A percentile compares a stretch with the other conserved stretches of the same genome.
Conservation (phyloP, 2,888 invertebrate species). For the Priocnemis perturbator region DNA sequence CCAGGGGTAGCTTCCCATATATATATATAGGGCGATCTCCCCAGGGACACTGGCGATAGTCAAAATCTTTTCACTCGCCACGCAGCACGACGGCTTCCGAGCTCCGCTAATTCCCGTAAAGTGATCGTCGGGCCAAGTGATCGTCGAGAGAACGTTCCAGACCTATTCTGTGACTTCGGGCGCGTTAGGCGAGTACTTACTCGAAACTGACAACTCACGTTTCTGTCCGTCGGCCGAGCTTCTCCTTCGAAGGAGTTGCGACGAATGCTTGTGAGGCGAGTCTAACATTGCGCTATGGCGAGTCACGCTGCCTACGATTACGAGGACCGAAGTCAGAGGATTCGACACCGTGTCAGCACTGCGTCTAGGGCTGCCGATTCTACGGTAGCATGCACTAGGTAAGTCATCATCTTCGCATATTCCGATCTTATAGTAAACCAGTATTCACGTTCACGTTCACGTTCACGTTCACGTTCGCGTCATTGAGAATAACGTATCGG, state of each 20-base stretch:
- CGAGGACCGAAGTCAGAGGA: slow-evolving; percentile 70
- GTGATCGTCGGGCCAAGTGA: slow-evolving; percentile 10
- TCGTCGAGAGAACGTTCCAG: slow-evolving; percentile 12
- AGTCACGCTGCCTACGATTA: slow-evolving; percentile 70
- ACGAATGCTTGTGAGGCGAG: too few relatives aligned
- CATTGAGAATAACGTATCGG: too few relatives aligned
- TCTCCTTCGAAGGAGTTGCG: too few relatives aligned
- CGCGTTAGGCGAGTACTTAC: too few relatives aligned
- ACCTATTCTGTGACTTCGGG: too few relatives aligned
- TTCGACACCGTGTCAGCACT: slow-evolving; percentile 64
- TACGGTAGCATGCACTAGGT: slow-evolving; percentile 63
- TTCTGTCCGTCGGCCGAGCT: too few relatives aligned
- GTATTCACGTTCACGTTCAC: too few relatives aligned
- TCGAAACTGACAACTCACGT: too few relatives aligned
- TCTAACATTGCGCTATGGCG: slow-evolving; percentile 57
- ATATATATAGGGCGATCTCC: slow-evolving; percentile 65
- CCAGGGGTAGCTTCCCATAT: slow-evolving; percentile 23
- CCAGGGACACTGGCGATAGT: slow-evolving; percentile 61
- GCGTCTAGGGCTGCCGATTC: slow-evolving; percentile 69
- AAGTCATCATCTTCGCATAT: background rate
- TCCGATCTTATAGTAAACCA: too few relatives aligned
- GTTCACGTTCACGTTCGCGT: too few relatives aligned
- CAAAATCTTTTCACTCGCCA: slow-evolving; percentile 27
- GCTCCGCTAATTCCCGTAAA: background rate
- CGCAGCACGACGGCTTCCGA: slow-evolving; percentile 15